Evolutionary conservation across 2,888 invertebrate genomes (phyloP), one percentile per base, ranked within the genome.

Genomic region (Standfussiana lucernea): DNA sequence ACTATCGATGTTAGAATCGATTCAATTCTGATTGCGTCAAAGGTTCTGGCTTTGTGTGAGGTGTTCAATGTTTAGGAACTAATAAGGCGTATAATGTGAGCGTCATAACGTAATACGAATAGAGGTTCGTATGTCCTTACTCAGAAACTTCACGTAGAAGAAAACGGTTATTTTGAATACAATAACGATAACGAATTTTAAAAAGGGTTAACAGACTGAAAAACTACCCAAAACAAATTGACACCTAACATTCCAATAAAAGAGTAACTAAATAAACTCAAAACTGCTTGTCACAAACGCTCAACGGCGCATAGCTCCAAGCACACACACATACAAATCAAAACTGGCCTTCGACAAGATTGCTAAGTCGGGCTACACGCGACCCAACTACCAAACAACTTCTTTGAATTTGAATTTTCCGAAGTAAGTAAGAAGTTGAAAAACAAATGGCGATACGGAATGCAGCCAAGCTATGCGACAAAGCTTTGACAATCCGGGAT

Each of bases 371-470:
- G 86, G 85, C 86, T 85, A 85, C 89, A 89, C 88, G 88, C 88
- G 88, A 88, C 86, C 88, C 90, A 90, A 91, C 91, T 92, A 88
- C 83, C 79, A 84, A 90, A 89, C 90, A 90, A 93, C 90, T 93
- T 92, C 89, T 92, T 90, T 89, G 91, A 92, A 94, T 94, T 93
- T 92, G 90, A 93, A 93, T 93, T 92, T 89, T 86, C 88, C 80
- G 83, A 88, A 91, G 93, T 93, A 92, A 91, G 91, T 93, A 92
- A 91, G 93, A 87, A 93, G 90, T 93, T 92, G 91, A 93, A 94
- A 94, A 95, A 95, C 94, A 95, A 94, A 94, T 93, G 93, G 91
- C 92, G 90, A 90, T 90, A 91, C 90, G 93, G 93, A 90, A 94
- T 94, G 93, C 93, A 90, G 89, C 83, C 86, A 68, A 79, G 89